Evolutionary conservation across 2,797 vertebrate species (phyloP), one percentile per base, ranked within the genome.

Genomic region (Glossophaga mutica): DNA sequence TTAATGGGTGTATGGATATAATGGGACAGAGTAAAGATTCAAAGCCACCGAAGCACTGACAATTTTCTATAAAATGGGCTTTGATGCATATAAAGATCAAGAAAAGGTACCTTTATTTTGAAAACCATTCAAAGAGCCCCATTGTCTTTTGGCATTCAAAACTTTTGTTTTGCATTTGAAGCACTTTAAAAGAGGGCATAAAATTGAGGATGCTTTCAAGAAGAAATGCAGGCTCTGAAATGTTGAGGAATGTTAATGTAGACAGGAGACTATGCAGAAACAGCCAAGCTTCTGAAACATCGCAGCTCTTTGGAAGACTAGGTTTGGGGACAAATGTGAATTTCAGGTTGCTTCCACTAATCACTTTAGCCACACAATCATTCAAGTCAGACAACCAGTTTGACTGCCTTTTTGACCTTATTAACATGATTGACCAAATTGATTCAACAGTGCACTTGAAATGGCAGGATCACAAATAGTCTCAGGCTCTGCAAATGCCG

Each of bases 361-460:
- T 87, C 71, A 26, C 37, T 78, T 74, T 19, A 57, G 48, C 91
- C 77, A 87, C 15, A 57, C 15, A 59, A 6, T 87, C 50, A 57
- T 81, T 96, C 85, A 94, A 68, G 10, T 57, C n/a, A 92, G 81
- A 85, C 67, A 82, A 82, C 55, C 21, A 19, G 24, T 90, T 76
- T 65, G 67, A 88, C 68, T 90, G 77, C 6, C 73, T 95, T 77
- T 93, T 92, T 88, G 55, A 92, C 73, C 81, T 94, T 95, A 92
- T 93, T 93, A 97, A 85, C 65, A 74, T 78, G 76, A 82, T 95
- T 95, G 84, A 90, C 68, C 26, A 90, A 90, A 90, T 9, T 70
- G 55, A 90, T 96, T 96, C 74, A 89, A 50, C 37, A 86, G 34
- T 67, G 85, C 73, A 67, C 10, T 52, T 52, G 67, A 83, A 84